Evolutionary conservation across 1,140 invertebrate species (phyloP).

Genomic region (Drosophila gunungcola): DNA sequence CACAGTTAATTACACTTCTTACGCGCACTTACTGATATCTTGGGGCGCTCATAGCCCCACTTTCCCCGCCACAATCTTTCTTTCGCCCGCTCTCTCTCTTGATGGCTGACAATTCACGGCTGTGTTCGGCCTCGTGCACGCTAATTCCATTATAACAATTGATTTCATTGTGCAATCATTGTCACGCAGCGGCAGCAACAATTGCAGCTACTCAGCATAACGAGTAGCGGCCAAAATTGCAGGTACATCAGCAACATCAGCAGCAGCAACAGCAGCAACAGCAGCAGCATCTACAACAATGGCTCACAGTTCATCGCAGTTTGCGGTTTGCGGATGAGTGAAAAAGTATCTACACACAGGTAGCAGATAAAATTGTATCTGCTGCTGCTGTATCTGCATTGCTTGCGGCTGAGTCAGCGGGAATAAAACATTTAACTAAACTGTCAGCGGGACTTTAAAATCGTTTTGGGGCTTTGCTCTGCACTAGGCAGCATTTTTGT

Average conservation of each 20-base stretch:
- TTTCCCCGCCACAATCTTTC: constrained; percentile 8
- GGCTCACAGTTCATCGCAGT: constrained; percentile 50
- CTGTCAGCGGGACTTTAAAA: constrained; percentile 17
- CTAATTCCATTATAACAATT: constrained; percentile 84
- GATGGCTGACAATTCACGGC: constrained; percentile 34
- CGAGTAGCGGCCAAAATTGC: constrained; percentile 13
- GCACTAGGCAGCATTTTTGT: constrained; percentile 29
- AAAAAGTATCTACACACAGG: constrained; percentile 40
- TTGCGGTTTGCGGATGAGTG: constrained; percentile 61
- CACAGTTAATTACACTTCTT: constrained; percentile 56
- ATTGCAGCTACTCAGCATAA: constrained; percentile 25
- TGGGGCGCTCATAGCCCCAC: constrained; percentile 12
- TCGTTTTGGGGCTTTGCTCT: constrained; percentile 11
- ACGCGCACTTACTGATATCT: constrained; percentile 43
- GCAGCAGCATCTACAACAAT: constrained; percentile 37
- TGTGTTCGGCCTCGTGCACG: constrained; percentile 44
- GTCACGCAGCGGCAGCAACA: constrained; percentile 63
- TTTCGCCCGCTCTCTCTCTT: constrained; percentile 27
- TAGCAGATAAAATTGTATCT: constrained; percentile 49
- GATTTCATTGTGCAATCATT: constrained; percentile 83
- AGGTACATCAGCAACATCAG: constrained; percentile 7
- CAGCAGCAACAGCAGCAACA: background rate
- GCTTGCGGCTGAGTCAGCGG: constrained; percentile 53
- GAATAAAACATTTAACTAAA: constrained; percentile 3
- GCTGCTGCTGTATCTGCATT: constrained; percentile 53